Conservation (phyloP, 2,113 vertebrate species). For the Festucalex cinctus region DNA sequence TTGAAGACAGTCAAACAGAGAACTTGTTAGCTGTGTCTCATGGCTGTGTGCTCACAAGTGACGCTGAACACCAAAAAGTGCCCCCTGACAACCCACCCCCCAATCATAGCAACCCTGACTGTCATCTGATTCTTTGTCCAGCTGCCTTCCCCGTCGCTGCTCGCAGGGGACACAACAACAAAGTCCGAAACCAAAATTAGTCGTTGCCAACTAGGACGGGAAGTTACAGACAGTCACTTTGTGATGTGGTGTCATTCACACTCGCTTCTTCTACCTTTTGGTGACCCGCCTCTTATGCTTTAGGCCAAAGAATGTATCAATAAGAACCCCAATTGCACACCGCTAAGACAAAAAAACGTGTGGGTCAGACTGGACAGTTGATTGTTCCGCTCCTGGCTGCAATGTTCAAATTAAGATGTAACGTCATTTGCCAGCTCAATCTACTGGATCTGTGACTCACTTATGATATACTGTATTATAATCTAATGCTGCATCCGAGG, state of each 20-base stretch:
- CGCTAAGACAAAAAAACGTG: background rate
- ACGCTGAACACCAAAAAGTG: background rate
- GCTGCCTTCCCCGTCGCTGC: conserved; percentile 21
- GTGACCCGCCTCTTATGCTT: too few species aligned
- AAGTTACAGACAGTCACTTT: background rate
- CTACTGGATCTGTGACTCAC: background rate
- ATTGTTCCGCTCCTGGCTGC: background rate
- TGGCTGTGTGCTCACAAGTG: conserved; percentile 1
- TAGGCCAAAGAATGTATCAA: too few species aligned
- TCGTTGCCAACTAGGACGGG: background rate
- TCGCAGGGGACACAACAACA: conserved; percentile 40
- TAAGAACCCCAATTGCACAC: too few species aligned
- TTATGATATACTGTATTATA: too few species aligned
- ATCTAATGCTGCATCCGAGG: too few species aligned
- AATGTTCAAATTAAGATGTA: background rate
- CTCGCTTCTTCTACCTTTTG: too few species aligned
- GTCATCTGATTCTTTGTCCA: conserved; percentile 52
- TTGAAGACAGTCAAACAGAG: background rate
- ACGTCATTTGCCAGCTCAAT: background rate
- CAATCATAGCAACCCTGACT: conserved; percentile 35
- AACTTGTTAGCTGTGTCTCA: background rate
- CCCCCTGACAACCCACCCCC: conserved; percentile 39
- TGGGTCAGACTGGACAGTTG: background rate
- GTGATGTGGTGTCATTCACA: background rate
- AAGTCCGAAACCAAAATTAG: conserved; percentile 42